Evolutionary conservation across 1,140 invertebrate species (phyloP).

Genomic region (Temnothorax curvispinosus): DNA sequence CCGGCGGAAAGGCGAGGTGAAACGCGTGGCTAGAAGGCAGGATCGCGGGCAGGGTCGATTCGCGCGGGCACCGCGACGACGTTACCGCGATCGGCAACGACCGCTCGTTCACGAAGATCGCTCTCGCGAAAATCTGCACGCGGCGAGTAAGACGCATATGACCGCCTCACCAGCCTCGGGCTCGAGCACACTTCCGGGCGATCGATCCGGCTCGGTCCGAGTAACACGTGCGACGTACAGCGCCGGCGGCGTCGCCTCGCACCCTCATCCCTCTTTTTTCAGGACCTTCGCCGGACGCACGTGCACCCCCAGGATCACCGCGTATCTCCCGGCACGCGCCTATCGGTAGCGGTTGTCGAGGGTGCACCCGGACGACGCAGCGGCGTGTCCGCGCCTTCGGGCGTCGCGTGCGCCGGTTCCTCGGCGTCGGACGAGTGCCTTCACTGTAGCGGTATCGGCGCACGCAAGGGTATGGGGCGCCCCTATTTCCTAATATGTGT

Average conservation of each 20-base stretch:
- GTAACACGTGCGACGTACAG: slow-evolving; percentile 61
- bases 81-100: too few species aligned
- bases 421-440: background rate
- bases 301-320: background rate
- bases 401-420: slow-evolving; percentile 31
- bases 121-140: slow-evolving; percentile 4
- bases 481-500: slow-evolving; percentile 49
- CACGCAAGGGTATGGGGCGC: slow-evolving; percentile 3
- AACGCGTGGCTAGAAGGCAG: too few species aligned
- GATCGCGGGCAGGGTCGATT: background rate
- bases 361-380: background rate
- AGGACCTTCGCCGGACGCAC: background rate
- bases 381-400: background rate
- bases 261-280: background rate
- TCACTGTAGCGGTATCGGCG: background rate
- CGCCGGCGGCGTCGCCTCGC: slow-evolving; percentile 52
- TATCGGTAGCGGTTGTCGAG: background rate
- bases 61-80: background rate
- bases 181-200: slow-evolving; percentile 59
- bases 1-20: background rate
- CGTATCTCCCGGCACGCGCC: too few species aligned
- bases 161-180: slow-evolving; percentile 20
- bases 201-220: slow-evolving; percentile 59
- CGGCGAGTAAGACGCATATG: slow-evolving; percentile 46
- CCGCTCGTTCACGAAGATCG: background rate